Percentiles rank a stretch among this genome's conserved stretches.
Conservation (phyloP, 2,113 vertebrate species). For the Podarcis raffonei region DNA sequence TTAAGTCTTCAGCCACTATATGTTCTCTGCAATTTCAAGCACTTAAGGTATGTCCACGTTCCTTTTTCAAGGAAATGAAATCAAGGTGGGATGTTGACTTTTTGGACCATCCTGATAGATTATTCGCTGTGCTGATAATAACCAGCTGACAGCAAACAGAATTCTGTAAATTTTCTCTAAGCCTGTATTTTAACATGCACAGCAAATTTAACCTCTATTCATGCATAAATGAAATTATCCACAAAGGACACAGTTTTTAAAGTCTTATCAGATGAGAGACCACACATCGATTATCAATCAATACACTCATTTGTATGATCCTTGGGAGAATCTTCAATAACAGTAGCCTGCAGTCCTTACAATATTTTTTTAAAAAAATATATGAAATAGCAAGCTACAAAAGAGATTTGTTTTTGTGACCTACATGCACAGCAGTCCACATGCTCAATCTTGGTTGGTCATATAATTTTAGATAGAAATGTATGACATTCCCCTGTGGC, state of each 20-base stretch:
- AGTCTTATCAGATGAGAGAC: constrained; percentile 23
- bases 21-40: not conserved
- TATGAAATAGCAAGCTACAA: not conserved
- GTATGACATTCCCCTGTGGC: constrained; percentile 11
- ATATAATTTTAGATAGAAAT: not conserved
- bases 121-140: not conserved
- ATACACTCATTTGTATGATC: accelerated
- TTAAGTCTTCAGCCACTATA: not conserved
- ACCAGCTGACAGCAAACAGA: not conserved
- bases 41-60: not conserved
- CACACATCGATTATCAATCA: constrained; percentile 33
- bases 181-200: constrained; percentile 1
- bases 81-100: not conserved
- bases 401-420: constrained; percentile 26
- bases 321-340: constrained; percentile 36
- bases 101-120: not conserved
- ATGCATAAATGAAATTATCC: constrained; percentile 8
- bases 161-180: not conserved
- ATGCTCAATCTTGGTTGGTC: constrained; percentile 12
- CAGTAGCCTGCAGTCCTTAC: constrained; percentile 22
- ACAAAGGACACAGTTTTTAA: not conserved
- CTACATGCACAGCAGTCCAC: not conserved
- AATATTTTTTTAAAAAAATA: not conserved
- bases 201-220: not conserved
- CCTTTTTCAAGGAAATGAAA: not conserved